Evolutionary conservation across 2,797 vertebrate species (phyloP).

Genomic region (Hafferia zeledoni): DNA sequence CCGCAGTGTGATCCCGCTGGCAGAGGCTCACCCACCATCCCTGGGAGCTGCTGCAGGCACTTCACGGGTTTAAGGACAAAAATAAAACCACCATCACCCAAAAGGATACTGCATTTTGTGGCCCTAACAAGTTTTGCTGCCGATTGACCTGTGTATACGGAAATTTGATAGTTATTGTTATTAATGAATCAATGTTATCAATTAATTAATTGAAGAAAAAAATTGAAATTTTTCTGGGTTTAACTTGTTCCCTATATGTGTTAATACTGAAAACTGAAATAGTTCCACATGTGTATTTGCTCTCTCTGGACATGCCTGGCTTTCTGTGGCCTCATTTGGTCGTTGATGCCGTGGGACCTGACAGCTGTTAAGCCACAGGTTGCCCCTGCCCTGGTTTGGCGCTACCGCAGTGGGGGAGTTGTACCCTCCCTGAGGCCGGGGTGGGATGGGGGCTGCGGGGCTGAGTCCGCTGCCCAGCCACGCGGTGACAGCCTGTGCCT

Average conservation of each 20-base stretch:
- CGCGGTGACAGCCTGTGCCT: not conserved
- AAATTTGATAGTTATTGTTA: not conserved
- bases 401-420: no score
- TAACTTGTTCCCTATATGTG: not conserved
- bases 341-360: no score
- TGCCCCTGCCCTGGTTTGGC: no score
- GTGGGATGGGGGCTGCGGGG: not conserved
- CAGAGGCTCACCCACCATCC: not conserved
- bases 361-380: no score
- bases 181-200: not conserved
- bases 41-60: no score
- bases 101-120: not conserved
- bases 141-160: not conserved
- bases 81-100: not conserved
- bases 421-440: no score
- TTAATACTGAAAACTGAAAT: not conserved
- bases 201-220: not conserved
- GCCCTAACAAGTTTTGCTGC: not conserved
- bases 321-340: not conserved
- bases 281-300: fast-evolving
- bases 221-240: fast-evolving
- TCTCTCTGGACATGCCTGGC: fast-evolving
- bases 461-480: not conserved
- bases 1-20: fast-evolving
- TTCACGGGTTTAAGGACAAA: not conserved